These are phyloP conservation scores for Brachypalpus laphriformis DNA, from an alignment of 2,888 invertebrate species.

Conservation along the genomic window DNA sequence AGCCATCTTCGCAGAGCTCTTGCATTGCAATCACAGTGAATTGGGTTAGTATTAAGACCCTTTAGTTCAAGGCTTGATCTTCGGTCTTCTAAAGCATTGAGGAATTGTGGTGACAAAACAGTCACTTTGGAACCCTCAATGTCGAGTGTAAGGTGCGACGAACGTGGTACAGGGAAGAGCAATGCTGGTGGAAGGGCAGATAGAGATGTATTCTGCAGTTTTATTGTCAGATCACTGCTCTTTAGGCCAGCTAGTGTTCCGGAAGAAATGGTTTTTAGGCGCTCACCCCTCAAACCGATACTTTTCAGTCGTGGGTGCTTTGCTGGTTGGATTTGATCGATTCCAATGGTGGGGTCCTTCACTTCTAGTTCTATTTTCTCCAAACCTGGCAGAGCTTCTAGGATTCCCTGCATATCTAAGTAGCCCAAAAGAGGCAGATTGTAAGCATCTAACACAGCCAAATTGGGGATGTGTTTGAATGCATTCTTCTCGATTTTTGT, in stretches of 20 bases:
- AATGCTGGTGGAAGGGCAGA: constrained; percentile 90
- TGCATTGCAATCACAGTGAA: constrained; percentile 93
- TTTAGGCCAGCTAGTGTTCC: constrained; percentile 93
- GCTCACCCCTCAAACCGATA: constrained; percentile 89
- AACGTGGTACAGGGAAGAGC: constrained; percentile 93
- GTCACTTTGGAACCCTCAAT: constrained; percentile 90
- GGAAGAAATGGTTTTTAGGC: constrained; percentile 90
- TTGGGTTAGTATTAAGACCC: constrained; percentile 91
- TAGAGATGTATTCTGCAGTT: constrained; percentile 91
- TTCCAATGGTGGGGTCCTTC: constrained; percentile 91
- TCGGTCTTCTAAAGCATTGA: constrained; percentile 92
- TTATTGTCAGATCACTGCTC: constrained; percentile 88
- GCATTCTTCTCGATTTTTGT: constrained; percentile 92
- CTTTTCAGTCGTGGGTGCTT: constrained; percentile 90
- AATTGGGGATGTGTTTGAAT: constrained; percentile 88
- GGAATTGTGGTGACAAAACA: constrained; percentile 90
- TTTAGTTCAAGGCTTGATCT: constrained; percentile 89
- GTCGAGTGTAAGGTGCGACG: constrained; percentile 91
- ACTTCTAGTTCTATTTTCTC: constrained; percentile 92
- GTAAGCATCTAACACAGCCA: constrained; percentile 88
- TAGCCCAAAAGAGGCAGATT: constrained; percentile 92
- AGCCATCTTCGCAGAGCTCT: constrained; percentile 91
- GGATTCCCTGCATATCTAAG: constrained; percentile 92
- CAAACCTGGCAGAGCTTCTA: constrained; percentile 89
- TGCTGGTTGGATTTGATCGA: constrained; percentile 91